Conservation (phyloP, 2,797 vertebrate species). For the Myotis planiceps region DNA sequence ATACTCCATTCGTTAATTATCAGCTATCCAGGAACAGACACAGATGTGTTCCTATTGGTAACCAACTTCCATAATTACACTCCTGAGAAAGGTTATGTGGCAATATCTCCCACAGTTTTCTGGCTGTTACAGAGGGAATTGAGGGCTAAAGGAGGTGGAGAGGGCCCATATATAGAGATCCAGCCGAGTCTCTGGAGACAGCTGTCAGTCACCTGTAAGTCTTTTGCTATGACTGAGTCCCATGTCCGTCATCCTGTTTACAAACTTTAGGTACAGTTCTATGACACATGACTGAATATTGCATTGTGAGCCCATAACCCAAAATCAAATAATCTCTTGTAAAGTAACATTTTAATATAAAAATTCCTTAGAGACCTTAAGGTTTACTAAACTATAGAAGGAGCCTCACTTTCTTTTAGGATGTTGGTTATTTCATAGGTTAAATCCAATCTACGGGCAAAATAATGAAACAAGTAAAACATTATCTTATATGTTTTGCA, state of each 20-base stretch:
- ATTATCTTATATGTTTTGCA: neutral
- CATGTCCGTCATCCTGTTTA: neutral
- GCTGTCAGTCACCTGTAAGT: neutral
- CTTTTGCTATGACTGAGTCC: neutral
- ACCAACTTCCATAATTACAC: neutral
- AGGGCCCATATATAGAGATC: neutral
- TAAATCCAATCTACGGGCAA: neutral
- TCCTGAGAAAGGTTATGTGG: neutral
- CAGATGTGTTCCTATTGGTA: neutral
- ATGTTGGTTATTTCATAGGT: neutral
- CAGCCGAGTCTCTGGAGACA: neutral
- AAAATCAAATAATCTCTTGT: neutral
- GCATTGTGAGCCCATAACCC: neutral
- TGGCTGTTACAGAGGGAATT: neutral
- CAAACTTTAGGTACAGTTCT: neutral
- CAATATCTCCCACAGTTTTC: neutral
- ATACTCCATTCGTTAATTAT: neutral
- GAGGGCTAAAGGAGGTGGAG: neutral
- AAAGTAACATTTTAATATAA: neutral
- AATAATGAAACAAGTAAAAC: neutral
- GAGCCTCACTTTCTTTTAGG: neutral
- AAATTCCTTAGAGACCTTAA: neutral
- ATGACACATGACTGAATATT: neutral
- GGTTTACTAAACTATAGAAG: neutral
- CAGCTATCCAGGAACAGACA: neutral